These are phyloP conservation scores for Sparus aurata DNA, from an alignment of 2,797 vertebrate species.

Conservation along the genomic window DNA sequence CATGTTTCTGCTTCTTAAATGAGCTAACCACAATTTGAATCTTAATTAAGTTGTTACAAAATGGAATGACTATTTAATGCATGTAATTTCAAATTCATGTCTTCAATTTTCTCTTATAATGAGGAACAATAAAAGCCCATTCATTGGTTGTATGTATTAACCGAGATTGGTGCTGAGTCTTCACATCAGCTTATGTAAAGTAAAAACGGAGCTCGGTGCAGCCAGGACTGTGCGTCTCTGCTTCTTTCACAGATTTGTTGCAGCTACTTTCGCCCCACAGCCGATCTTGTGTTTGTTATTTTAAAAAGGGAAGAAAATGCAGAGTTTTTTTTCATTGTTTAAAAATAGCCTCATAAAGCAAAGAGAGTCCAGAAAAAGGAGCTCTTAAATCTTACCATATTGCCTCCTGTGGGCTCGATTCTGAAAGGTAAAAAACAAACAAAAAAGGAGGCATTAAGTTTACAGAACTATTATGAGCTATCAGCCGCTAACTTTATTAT, in stretches of 20 bases:
- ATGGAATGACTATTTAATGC: slow-evolving; percentile 52
- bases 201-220: slow-evolving; percentile 31
- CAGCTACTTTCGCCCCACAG: not conserved
- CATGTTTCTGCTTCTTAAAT: slow-evolving; percentile 36
- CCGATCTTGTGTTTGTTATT: slow-evolving; percentile 3
- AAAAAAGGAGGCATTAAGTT: slow-evolving; percentile 31
- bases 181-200: slow-evolving; percentile 32
- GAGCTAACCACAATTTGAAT: slow-evolving; percentile 31
- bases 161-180: slow-evolving; percentile 40
- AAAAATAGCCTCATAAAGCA: slow-evolving; percentile 29
- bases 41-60: slow-evolving; percentile 50
- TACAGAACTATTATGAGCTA: slow-evolving; percentile 33
- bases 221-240: slow-evolving; percentile 1
- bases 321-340: slow-evolving; percentile 15
- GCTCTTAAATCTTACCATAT: slow-evolving; percentile 82
- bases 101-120: slow-evolving; percentile 54
- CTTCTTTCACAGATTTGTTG: slow-evolving; percentile 28
- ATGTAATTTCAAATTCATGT: slow-evolving; percentile 46
- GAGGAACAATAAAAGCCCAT: slow-evolving; percentile 54
- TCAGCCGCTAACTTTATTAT: slow-evolving; percentile 52
- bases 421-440: slow-evolving; percentile 71
- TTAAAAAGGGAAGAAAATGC: slow-evolving; percentile 14
- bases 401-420: slow-evolving; percentile 75
- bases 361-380: not conserved
- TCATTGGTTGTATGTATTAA: slow-evolving; percentile 40